phyloP scores from a whole-genome alignment of 2,113 vertebrate species.

The Nesoenas mayeri region DNA sequence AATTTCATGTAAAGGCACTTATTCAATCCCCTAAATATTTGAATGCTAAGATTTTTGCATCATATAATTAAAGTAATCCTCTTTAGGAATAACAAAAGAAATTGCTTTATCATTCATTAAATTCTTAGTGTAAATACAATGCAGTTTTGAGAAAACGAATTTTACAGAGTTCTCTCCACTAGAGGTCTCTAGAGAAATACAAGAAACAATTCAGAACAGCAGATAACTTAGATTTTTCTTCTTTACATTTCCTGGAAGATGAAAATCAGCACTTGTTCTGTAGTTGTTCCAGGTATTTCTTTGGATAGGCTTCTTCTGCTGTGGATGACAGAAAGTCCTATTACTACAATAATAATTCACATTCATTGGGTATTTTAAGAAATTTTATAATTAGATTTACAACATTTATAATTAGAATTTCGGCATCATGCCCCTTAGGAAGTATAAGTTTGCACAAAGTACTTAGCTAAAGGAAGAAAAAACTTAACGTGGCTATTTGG shows the following conservation, averaged over 20 bases:
- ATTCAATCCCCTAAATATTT: background rate
- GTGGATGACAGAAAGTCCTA: background rate
- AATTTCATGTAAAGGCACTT: background rate
- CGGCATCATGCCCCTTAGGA: background rate
- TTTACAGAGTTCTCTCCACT: slow-evolving; percentile 64
- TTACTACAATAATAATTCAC: background rate
- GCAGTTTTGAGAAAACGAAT: background rate
- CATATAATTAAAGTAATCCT: background rate
- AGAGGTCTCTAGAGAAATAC: slow-evolving; percentile 78
- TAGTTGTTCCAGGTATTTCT: background rate
- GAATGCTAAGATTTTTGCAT: background rate
- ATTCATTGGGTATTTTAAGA: background rate
- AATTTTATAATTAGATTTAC: background rate
- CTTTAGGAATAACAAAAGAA: background rate
- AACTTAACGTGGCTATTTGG: background rate
- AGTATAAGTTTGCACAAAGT: background rate
- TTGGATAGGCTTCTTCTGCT: background rate
- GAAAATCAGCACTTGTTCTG: background rate
- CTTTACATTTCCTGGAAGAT: background rate
- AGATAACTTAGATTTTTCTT: background rate
- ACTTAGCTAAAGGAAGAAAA: background rate
- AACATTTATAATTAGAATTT: background rate
- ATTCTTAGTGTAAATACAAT: background rate
- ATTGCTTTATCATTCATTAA: background rate
- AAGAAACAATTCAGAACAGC: background rate